A percentile compares a stretch with the other conserved stretches of the same genome.
phyloP scores from a whole-genome alignment of 2,797 vertebrate genomes.

The Tangara arthus region DNA sequence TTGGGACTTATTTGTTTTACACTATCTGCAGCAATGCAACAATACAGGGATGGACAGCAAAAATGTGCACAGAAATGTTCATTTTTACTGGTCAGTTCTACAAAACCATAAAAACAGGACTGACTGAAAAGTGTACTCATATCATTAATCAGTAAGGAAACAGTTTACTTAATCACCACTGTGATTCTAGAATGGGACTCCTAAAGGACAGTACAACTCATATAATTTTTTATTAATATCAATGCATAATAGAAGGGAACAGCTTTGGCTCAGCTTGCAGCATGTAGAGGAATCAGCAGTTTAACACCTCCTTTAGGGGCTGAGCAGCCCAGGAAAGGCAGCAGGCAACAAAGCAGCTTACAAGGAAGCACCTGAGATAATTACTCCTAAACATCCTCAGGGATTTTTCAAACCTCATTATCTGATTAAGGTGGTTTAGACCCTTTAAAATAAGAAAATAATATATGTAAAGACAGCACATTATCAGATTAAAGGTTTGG shows the following conservation, averaged over 20 bases:
- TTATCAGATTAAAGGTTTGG: conserved; percentile 23
- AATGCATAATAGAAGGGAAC: neutral
- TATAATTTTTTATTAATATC: neutral
- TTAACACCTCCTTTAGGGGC: neutral
- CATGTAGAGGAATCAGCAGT: neutral
- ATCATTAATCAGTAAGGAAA: neutral
- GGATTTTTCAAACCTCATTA: conserved; percentile 10
- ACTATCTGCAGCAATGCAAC: neutral
- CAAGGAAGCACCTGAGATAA: neutral
- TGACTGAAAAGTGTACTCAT: neutral
- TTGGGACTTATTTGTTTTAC: neutral
- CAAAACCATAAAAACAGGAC: neutral
- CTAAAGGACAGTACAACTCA: neutral
- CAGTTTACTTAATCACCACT: neutral
- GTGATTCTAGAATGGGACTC: neutral
- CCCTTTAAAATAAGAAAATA: neutral
- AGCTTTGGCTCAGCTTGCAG: neutral
- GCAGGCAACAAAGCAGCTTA: neutral
- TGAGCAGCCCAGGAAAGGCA: neutral
- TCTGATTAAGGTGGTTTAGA: neutral
- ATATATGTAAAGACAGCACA: neutral
- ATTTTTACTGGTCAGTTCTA: neutral
- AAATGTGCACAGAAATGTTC: neutral
- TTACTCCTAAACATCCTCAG: conserved; percentile 20
- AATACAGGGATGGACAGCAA: neutral